phyloP scores from a whole-genome alignment of 1,140 invertebrate genomes.

The Drosophila pallidifrons region DNA sequence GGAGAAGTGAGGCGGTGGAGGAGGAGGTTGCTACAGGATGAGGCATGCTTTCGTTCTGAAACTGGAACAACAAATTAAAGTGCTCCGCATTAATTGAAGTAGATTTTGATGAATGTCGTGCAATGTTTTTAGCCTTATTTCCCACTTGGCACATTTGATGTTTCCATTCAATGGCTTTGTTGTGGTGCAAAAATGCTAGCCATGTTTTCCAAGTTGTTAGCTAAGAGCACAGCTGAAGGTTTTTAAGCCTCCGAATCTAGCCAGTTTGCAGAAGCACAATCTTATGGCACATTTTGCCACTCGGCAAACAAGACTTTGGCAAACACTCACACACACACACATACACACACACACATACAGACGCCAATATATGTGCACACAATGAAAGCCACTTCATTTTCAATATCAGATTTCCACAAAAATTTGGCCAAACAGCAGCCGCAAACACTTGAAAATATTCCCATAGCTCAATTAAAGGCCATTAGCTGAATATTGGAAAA shows the following conservation, averaged over 20 bases:
- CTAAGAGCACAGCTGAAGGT: background rate
- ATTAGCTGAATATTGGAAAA: constrained; percentile 64
- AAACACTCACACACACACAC: constrained; percentile 4
- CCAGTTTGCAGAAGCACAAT: constrained; percentile 8
- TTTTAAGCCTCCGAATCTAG: background rate
- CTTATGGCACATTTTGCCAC: constrained; percentile 45
- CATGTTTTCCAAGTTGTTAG: constrained; percentile 1
- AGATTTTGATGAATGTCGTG: constrained; percentile 46
- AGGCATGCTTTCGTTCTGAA: constrained; percentile 26
- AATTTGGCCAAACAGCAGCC: constrained; percentile 65
- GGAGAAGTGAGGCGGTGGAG: background rate
- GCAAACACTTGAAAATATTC: constrained; percentile 80
- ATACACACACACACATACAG: constrained; percentile 7
- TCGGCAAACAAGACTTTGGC: constrained; percentile 44
- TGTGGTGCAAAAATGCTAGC: background rate
- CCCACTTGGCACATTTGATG: constrained; percentile 18
- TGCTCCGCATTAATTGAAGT: constrained; percentile 67
- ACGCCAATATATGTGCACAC: background rate
- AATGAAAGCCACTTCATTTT: constrained; percentile 66
- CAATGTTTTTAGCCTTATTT: constrained; percentile 18
- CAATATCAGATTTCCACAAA: constrained; percentile 74
- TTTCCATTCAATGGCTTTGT: constrained; percentile 7
- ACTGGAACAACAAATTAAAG: constrained; percentile 67
- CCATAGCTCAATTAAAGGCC: constrained; percentile 81
- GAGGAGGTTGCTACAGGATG: background rate